Percentiles rank a stretch among this genome's conserved stretches.
These are phyloP conservation scores for Linyphia triangularis DNA, from an alignment of 2,888 invertebrate genomes.

Conservation along the genomic window DNA sequence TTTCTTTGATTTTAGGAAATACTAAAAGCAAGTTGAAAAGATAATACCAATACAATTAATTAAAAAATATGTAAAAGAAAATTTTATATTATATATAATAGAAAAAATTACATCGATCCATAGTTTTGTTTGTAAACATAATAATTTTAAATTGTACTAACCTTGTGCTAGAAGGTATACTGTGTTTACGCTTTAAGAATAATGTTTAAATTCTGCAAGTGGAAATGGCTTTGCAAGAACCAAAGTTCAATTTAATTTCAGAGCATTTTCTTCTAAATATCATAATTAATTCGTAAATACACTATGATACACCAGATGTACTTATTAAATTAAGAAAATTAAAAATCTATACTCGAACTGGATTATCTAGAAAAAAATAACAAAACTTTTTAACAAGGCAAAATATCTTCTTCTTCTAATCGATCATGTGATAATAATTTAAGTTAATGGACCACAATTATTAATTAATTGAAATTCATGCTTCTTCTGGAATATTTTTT, in stretches of 20 bases:
- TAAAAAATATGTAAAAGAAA: too few relatives aligned
- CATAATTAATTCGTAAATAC: not conserved
- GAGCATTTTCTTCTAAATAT: not conserved
- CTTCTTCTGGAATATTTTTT: too few relatives aligned
- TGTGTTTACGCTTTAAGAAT: not conserved
- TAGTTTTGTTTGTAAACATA: not conserved
- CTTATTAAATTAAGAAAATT: not conserved
- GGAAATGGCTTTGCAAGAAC: not conserved
- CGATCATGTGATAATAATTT: too few relatives aligned
- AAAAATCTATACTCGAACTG: not conserved
- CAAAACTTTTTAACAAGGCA: conserved; percentile 2
- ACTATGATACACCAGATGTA: not conserved
- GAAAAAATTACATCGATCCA: not conserved
- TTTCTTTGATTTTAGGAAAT: too few relatives aligned
- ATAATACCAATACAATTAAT: too few relatives aligned
- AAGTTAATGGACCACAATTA: too few relatives aligned
- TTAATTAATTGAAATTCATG: too few relatives aligned
- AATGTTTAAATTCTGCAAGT: not conserved
- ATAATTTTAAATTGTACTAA: not conserved
- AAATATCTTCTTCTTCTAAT: not conserved
- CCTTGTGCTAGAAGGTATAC: not conserved
- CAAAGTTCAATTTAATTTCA: not conserved
- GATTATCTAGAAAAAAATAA: not conserved
- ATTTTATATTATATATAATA: not conserved
- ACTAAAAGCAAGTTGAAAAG: too few relatives aligned